Conservation (phyloP, 1,140 invertebrate species). For the Leptinotarsa lineolata region DNA sequence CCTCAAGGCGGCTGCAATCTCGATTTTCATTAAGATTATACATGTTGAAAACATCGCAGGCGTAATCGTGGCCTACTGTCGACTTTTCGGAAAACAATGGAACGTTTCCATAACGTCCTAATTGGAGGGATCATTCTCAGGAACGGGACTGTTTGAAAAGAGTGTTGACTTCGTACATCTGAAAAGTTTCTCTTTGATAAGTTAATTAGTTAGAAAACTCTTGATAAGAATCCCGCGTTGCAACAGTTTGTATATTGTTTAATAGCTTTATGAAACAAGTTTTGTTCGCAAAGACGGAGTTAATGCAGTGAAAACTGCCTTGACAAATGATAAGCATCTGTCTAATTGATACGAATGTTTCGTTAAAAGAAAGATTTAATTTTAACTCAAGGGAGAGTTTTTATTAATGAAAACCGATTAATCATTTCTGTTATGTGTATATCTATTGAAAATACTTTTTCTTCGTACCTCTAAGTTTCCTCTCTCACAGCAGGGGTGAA, state of each 20-base stretch:
- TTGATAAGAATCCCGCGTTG: neutral
- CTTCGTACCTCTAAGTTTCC: too few species aligned
- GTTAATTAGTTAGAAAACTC: neutral
- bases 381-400: too few species aligned
- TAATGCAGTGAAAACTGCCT: too few species aligned
- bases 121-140: neutral
- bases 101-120: conserved; percentile 3
- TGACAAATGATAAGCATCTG: too few species aligned
- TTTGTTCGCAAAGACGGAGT: neutral
- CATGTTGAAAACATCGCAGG: neutral
- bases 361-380: too few species aligned
- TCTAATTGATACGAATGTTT: too few species aligned
- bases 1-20: too few species aligned
- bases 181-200: neutral
- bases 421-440: too few species aligned
- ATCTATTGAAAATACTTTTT: too few species aligned
- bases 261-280: neutral
- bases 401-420: too few species aligned
- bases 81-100: neutral
- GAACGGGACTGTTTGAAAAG: neutral
- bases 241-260: neutral
- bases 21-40: too few species aligned
- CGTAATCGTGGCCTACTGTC: neutral
- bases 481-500: too few species aligned
- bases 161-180: neutral